Conservation (phyloP, 1,140 invertebrate genomes). For the Macrocentrus cingulum region DNA sequence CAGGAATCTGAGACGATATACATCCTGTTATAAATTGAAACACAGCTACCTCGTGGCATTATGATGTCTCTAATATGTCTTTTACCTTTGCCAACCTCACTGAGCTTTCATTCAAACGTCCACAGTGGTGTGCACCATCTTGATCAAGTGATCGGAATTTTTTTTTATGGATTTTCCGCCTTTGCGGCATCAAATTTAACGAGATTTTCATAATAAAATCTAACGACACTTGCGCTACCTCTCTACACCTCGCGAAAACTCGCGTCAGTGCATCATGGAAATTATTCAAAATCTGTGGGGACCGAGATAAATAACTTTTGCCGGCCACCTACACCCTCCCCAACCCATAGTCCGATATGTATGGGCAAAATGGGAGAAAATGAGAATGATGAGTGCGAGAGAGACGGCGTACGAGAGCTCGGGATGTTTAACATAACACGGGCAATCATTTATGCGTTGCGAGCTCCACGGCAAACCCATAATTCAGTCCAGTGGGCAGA, state of each 20-base stretch:
- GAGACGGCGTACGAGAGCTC: constrained; percentile 18
- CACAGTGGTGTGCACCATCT: too few relatives aligned
- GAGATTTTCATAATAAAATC: too few relatives aligned
- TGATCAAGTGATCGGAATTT: too few relatives aligned
- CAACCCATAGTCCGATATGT: constrained; percentile 37
- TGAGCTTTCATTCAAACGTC: too few relatives aligned
- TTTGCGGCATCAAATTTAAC: too few relatives aligned
- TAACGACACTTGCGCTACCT: too few relatives aligned
- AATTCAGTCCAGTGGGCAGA: constrained; percentile 54
- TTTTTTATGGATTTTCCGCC: too few relatives aligned
- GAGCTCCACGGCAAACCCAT: constrained; percentile 53
- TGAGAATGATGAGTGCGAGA: constrained; percentile 11
- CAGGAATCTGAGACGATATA: constrained; percentile 58
- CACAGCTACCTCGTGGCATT: constrained; percentile 57
- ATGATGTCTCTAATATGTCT: constrained; percentile 61
- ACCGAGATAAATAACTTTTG: constrained; percentile 57
- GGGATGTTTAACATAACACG: constrained; percentile 59
- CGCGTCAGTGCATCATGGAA: constrained; percentile 18
- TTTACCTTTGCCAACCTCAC: constrained; percentile 46
- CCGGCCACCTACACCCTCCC: constrained; percentile 43
- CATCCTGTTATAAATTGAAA: constrained; percentile 60
- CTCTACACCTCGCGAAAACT: too few relatives aligned
- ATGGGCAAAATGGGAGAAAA: constrained; percentile 39
- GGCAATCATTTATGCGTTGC: constrained; percentile 58
- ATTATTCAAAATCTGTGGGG: constrained; percentile 56